These are phyloP conservation scores for Druceiella hillmani DNA, from an alignment of 2,888 invertebrate genomes.

Conservation along the genomic window DNA sequence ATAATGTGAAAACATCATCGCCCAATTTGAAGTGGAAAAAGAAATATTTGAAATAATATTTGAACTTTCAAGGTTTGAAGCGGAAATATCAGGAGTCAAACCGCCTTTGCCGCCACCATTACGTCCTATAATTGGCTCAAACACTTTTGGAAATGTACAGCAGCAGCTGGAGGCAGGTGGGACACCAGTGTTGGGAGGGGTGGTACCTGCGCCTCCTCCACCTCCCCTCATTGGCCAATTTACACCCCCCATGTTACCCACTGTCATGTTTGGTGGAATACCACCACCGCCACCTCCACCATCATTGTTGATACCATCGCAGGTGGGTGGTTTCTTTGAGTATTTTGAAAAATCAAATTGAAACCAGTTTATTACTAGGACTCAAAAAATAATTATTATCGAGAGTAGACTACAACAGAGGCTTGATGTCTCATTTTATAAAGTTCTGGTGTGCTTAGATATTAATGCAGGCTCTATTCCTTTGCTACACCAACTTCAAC, in stretches of 20 bases:
- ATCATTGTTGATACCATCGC: slow-evolving; percentile 64
- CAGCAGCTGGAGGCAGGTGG: slow-evolving; percentile 54
- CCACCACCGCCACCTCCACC: slow-evolving; percentile 63
- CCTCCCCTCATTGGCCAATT: slow-evolving; percentile 33
- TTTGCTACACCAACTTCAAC: too few species aligned
- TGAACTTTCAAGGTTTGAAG: slow-evolving; percentile 66
- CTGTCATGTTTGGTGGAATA: slow-evolving; percentile 53
- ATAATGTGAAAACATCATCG: too few species aligned
- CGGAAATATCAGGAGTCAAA: slow-evolving; percentile 71
- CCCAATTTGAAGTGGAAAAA: too few species aligned
- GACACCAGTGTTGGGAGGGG: slow-evolving; percentile 22
- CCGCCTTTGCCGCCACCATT: slow-evolving; percentile 43
- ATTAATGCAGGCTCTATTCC: too few species aligned
- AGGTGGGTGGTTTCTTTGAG: too few species aligned
- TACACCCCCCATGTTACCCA: slow-evolving; percentile 30
- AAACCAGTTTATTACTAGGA: too few species aligned
- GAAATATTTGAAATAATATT: too few species aligned
- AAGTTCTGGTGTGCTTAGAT: too few species aligned
- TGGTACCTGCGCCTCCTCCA: slow-evolving; percentile 36
- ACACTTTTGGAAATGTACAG: slow-evolving; percentile 66
- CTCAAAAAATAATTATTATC: too few species aligned
- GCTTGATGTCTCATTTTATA: too few species aligned
- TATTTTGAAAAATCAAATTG: too few species aligned
- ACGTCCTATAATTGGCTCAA: slow-evolving; percentile 65
- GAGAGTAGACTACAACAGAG: too few species aligned